Base-by-base conservation (phyloP, 2,888 invertebrate species). In the Beris morrisii region DNA sequence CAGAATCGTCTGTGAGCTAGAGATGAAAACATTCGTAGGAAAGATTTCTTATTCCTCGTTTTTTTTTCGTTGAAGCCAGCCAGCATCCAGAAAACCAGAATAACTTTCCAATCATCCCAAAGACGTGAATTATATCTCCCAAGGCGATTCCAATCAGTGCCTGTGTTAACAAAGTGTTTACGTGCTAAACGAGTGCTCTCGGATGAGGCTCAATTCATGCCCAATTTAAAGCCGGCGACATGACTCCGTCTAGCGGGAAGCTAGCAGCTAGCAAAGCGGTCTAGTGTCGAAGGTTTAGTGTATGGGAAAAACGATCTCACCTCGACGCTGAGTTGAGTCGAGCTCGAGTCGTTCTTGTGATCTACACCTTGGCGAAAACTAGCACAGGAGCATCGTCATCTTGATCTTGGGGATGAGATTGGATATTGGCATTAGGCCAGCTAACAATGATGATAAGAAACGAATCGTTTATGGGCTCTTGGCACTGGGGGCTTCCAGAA, bases 71-170 rank as follows among this genome's bases (percentile, higher is more conserved):
- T 7, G 38, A 5, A 38, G 38, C 38, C 38, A 9, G 38, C 38
- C 38, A 38, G 38, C 38, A 38, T 38, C 38, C 9, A 38, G 38
- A 38, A 38, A 38, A 38, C 38, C 38, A 38, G 38, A 38, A 61
- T 43, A 50, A 38, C 52, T 50, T 50, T 61, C 52, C 43, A 31
- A 61, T 30, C 45, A 52, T 52, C 46, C 38, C 50, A 50, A 50
- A 61, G 52, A 61, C 50, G 61, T 61, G 61, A 61, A 50, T 61
- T 61, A 43, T 32, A 61, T 61, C 52, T 52, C 61, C 50, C 52
- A 50, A 61, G 61, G 61, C 61, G 61, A 61, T 61, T 50, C 52
- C 61, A 61, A 61, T 61, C 61, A 61, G 61, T 61, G 52, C 38
- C 43, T 30, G 15, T 61, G 61, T 61, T 61, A 50, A 61, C 61